phyloP scores from a whole-genome alignment of 2,113 vertebrate species.

The Nothobranchius kuhntae region DNA sequence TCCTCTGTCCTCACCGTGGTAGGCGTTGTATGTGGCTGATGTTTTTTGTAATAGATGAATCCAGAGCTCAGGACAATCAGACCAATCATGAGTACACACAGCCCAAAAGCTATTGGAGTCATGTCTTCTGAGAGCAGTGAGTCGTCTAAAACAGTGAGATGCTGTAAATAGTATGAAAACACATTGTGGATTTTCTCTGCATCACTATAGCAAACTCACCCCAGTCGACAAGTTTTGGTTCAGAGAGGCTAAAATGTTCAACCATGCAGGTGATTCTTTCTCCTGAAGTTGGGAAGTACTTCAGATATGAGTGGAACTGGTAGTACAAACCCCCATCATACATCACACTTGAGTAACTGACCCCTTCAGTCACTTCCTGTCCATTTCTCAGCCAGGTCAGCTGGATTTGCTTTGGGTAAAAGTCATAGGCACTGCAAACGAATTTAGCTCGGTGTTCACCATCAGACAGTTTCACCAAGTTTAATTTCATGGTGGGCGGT shows the following conservation, averaged over 20 bases:
- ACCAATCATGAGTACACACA: background rate
- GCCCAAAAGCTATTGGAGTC: background rate
- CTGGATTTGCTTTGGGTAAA: constrained; percentile 33
- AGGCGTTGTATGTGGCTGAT: too few relatives aligned
- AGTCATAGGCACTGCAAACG: constrained; percentile 39
- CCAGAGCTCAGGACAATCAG: background rate
- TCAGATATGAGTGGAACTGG: constrained; percentile 30
- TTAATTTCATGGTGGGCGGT: constrained; percentile 21
- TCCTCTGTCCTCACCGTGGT: background rate
- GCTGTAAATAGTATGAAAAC: background rate
- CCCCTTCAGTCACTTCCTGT: background rate
- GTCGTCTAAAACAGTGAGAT: background rate
- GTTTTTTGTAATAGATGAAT: background rate
- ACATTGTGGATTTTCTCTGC: too few relatives aligned
- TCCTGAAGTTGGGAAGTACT: background rate
- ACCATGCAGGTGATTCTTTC: constrained; percentile 33
- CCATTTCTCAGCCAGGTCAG: constrained; percentile 25
- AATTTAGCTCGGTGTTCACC: background rate
- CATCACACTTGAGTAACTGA: constrained; percentile 7
- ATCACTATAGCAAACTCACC: constrained; percentile 5
- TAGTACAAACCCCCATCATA: constrained; percentile 10
- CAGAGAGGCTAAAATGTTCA: background rate
- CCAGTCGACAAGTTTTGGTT: constrained; percentile 20
- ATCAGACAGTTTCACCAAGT: background rate
- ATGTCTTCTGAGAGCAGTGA: background rate